Conservation (phyloP, 2,113 vertebrate species). For the Grus americana region DNA sequence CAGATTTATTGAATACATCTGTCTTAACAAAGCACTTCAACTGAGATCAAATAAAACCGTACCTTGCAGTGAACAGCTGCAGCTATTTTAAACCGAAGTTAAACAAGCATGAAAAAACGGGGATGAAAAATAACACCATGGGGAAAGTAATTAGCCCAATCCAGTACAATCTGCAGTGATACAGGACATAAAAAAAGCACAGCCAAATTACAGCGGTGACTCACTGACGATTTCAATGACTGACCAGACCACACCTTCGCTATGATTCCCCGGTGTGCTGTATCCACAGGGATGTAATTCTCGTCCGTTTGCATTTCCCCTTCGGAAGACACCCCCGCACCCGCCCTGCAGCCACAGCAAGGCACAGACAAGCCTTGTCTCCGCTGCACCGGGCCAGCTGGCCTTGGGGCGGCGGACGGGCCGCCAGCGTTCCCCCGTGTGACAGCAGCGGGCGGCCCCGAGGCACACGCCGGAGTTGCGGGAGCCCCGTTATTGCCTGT, state of each 20-base stretch:
- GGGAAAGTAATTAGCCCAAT: not conserved
- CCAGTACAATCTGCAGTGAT: not conserved
- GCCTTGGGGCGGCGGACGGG: too few species aligned
- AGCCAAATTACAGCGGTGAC: not conserved
- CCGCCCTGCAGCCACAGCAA: too few species aligned
- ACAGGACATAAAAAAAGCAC: not conserved
- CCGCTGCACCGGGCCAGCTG: not conserved
- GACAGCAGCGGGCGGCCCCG: not conserved
- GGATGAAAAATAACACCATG: not conserved
- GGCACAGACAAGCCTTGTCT: not conserved
- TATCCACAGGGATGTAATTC: not conserved
- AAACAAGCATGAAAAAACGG: not conserved
- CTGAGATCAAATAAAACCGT: conserved; percentile 17
- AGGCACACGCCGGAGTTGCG: too few species aligned
- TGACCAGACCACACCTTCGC: not conserved
- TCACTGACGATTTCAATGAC: not conserved
- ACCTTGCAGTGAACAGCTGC: not conserved
- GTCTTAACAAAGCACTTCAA: conserved; percentile 3
- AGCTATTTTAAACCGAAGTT: conserved; percentile 32
- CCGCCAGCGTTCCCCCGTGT: too few species aligned
- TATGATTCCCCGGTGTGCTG: not conserved
- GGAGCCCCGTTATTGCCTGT: not conserved
- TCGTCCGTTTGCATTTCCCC: too few species aligned
- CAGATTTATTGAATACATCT: not conserved
- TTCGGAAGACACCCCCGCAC: too few species aligned